A percentile compares a stretch with the other conserved stretches of the same genome.
phyloP scores from a whole-genome alignment of 2,797 vertebrate species.

The Apogon hyalosoma region DNA sequence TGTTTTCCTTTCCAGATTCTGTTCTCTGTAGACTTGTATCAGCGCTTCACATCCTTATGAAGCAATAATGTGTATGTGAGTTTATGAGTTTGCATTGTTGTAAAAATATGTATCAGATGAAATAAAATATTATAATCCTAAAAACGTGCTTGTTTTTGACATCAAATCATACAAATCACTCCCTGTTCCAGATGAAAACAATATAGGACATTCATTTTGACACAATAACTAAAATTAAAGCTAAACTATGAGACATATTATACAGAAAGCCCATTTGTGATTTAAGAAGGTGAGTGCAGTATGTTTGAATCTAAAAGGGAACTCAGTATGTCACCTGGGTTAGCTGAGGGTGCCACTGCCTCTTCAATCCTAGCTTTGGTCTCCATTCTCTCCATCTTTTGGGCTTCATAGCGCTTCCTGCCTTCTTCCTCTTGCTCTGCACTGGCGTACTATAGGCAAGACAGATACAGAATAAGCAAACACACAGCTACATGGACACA shows the following conservation, averaged over 20 bases:
- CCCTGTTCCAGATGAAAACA: no score
- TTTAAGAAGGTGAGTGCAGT: background rate
- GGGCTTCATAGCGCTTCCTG: slow-evolving; percentile 91
- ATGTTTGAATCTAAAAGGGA: no score
- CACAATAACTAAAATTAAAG: no score
- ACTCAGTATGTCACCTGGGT: slow-evolving; percentile 83
- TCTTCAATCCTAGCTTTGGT: slow-evolving; percentile 88
- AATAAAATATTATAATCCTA: background rate
- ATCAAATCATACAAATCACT: background rate
- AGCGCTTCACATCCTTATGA: no score
- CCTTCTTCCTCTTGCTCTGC: slow-evolving; percentile 90
- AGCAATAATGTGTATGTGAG: no score
- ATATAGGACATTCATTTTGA: background rate
- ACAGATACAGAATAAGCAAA: slow-evolving; percentile 19
- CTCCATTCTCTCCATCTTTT: slow-evolving; percentile 91
- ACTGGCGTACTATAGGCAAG: slow-evolving; percentile 82
- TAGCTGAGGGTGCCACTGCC: slow-evolving; percentile 76
- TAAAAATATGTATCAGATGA: background rate
- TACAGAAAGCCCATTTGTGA: background rate
- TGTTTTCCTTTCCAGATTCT: no score
- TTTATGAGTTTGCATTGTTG: no score
- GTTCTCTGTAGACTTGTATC: no score
- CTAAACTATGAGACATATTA: background rate
- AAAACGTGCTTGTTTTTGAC: background rate
- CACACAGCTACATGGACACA: background rate